These are phyloP conservation scores for Myotis lucifugus DNA, from an alignment of 2,113 vertebrate species.

Conservation along the genomic window DNA sequence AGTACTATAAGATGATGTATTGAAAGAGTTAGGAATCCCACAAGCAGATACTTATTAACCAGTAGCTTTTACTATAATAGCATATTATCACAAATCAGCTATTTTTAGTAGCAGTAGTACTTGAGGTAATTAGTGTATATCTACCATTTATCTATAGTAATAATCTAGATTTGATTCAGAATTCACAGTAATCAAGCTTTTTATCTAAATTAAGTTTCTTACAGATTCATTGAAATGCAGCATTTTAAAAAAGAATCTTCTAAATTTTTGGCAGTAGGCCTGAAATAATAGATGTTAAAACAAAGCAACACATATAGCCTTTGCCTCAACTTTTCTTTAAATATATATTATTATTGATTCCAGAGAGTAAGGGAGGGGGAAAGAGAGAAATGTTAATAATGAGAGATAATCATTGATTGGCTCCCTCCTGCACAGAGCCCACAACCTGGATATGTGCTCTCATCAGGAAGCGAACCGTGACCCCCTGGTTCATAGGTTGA, in stretches of 20 bases:
- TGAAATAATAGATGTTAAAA: background rate
- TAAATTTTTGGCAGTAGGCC: background rate
- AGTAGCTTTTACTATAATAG: background rate
- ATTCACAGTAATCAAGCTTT: background rate
- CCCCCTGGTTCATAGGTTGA: too few species aligned
- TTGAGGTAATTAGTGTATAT: background rate
- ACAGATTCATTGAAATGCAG: background rate
- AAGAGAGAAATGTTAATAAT: too few species aligned
- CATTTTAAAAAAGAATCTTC: background rate
- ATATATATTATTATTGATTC: too few species aligned
- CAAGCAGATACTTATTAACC: background rate
- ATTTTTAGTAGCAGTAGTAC: background rate
- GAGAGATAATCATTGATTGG: too few species aligned
- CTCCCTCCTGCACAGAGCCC: too few species aligned
- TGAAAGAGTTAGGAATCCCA: background rate
- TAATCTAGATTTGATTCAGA: background rate
- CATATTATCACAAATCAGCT: background rate
- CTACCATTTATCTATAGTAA: background rate
- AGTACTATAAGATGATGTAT: background rate
- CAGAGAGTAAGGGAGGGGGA: too few species aligned
- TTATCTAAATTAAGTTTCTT: background rate
- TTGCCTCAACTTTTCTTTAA: background rate
- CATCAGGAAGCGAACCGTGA: too few species aligned
- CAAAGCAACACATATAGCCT: background rate
- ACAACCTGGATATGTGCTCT: too few species aligned